phyloP scores from a whole-genome alignment of 2,113 vertebrate species.

The Symphodus melops region DNA sequence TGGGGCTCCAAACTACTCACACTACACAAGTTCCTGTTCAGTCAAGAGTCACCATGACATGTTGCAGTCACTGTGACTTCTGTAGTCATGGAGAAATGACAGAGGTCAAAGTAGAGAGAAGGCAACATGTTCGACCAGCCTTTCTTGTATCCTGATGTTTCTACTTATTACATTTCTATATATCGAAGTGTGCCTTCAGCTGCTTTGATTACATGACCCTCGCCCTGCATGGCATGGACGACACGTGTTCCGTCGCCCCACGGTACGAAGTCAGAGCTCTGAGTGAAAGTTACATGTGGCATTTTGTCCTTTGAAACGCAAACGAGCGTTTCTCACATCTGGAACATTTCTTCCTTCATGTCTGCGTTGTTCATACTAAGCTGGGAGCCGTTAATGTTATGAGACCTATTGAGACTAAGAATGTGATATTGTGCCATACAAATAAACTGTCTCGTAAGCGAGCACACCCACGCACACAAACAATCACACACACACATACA shows the following conservation, averaged over 20 bases:
- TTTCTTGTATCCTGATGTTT: background rate
- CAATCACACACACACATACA: conserved; percentile 11
- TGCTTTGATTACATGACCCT: background rate
- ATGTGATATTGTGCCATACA: conserved; percentile 45
- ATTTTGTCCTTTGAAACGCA: conserved; percentile 1
- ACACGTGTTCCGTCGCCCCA: background rate
- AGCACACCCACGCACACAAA: background rate
- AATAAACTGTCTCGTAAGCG: conserved; percentile 14
- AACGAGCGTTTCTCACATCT: background rate
- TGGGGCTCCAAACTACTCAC: background rate
- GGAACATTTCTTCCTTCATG: background rate
- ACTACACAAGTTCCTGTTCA: background rate
- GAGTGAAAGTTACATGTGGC: background rate
- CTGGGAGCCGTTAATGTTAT: background rate
- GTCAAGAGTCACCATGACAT: background rate
- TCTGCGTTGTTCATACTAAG: background rate
- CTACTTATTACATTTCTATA: background rate
- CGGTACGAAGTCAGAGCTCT: background rate
- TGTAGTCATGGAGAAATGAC: conserved; percentile 15
- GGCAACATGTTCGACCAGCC: background rate
- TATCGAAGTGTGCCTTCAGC: background rate
- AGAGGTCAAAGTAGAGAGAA: background rate
- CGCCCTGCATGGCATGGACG: background rate
- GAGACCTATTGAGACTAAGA: conserved; percentile 6
- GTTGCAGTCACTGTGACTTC: background rate